Evolutionary conservation across 2,888 invertebrate species (phyloP), one percentile per base, ranked within the genome.

Genomic region (Mesorhabditis spiculigera): DNA sequence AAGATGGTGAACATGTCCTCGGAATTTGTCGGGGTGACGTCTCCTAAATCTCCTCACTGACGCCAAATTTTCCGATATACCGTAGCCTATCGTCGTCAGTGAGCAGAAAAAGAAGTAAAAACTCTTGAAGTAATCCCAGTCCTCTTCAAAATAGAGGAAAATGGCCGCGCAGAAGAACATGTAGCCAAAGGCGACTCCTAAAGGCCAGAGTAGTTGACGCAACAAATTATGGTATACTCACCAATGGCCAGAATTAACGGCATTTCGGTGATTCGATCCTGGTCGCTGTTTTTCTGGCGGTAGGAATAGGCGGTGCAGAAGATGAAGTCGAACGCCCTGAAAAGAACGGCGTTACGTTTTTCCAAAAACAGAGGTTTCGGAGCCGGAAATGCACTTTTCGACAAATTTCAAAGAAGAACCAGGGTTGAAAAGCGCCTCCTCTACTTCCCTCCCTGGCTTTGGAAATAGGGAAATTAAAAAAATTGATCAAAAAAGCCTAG

Each of bases 121-220:
- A 71, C 82, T 82, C 71, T 85, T 85, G 69, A 85, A 85, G 71
- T 85, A 85, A 71, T 85, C 85, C 85, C 85, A 85, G 66, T 84
- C 83, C 62, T 82, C 79, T 67, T 85, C 85, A 66, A 85, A 84
- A 67, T 75, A 65, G 6, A 83, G 76, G 68, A 85, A 85, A 10
- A 85, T 83, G 13, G 81, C 84, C 28, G 85, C 84, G 69, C 85
- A 85, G n/a, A 85, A 72, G 67, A 85, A 85, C 84, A 85, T 85
- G 84, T 84, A 85, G 28, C 83, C 83, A 62, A 81, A 81, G 3
- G 82, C 80, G 4, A 82, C 82, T 65, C 80, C 81, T 76, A 45
- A 65, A 71, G 28, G 43, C 65, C 42, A 65, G 68, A 10, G 61
- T 5, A 41, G 43, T 45, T 8, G 67, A 28, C 28, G 43, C 75